These are phyloP conservation scores for Sarotherodon lohbergeri DNA, from an alignment of 2,113 vertebrate genomes.

Conservation along the genomic window DNA sequence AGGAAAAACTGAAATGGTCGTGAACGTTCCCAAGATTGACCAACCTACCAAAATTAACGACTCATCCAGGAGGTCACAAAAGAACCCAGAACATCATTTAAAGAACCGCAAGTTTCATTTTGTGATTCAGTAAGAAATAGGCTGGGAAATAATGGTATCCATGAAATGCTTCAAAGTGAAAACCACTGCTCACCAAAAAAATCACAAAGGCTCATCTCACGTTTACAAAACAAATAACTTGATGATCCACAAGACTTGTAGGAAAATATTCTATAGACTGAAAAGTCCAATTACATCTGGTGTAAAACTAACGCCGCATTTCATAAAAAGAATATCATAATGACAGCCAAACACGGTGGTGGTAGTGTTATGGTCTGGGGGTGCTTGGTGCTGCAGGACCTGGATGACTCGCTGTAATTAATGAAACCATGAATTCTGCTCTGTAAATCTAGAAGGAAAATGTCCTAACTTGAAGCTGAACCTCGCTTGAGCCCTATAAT, in stretches of 20 bases:
- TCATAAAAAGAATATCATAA: background rate
- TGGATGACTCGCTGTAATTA: background rate
- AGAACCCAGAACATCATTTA: background rate
- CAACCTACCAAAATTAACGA: rapidly evolving
- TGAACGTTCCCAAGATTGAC: background rate
- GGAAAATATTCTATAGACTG: background rate
- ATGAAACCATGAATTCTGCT: background rate
- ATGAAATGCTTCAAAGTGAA: background rate
- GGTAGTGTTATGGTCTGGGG: background rate
- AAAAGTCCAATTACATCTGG: background rate
- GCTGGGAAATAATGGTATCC: background rate
- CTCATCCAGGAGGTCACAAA: background rate
- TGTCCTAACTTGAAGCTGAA: rapidly evolving
- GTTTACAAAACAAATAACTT: background rate
- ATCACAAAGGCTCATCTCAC: background rate
- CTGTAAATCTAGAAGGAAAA: background rate
- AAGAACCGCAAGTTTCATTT: background rate
- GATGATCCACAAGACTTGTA: background rate
- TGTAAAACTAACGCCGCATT: background rate
- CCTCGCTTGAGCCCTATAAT: background rate
- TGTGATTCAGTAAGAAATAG: rapidly evolving
- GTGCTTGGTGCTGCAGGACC: background rate
- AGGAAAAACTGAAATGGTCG: background rate
- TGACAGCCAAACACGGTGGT: background rate
- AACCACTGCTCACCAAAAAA: background rate